Base-by-base conservation (phyloP, 2,113 vertebrate genomes). In the Phylloscopus trochilus region DNA sequence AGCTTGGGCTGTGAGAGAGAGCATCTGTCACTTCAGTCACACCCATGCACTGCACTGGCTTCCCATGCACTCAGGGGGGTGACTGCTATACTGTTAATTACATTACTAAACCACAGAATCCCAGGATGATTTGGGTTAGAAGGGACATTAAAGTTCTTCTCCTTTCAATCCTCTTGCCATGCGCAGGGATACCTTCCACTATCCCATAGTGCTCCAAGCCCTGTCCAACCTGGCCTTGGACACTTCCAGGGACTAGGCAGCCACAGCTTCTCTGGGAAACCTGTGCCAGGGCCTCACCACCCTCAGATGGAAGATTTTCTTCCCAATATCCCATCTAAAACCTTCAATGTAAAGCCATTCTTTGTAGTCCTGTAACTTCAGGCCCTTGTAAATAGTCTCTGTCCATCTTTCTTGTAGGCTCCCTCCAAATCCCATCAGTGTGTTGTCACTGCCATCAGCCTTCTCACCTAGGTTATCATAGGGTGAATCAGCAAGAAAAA, bases 151-250 rank as follows among this genome's bases (percentile, higher is more conserved):
- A 60, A 53, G 8, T 7, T 43, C n/a, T 18, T n/a, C 26, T 43
- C 23, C 13, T 68, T 68, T 27, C 9, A 52, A 60, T 3, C 11
- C 7, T 9, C 4, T 16, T 68, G 9, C 6, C n/a, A 15, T 13
- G 24, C 15, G 11, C 24, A 60, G 16, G 30, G 28, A 55, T 39
- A 22, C 7, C 4, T 83, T 27, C 13, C 46, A 13, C 28, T 22
- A 0, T 6, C 7, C 28, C n/a, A 41, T 11, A 23, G 0, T 67
- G 23, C 13, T 67, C 33, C 37, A 24, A 60, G 16, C 4, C 24
- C 16, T 2, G 0, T 60, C 39, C 39, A 53, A 0, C 33, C 28
- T 53, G 69, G 3, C 24, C 62, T 31, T 12, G 39, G 11, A 1
- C 24, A 47, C 16, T 60, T 0, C 15, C 24, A 41, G 62, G 46